Percentiles rank a stretch among this genome's conserved stretches.
phyloP scores from a whole-genome alignment of 2,113 vertebrate species.

The Ceyx melanurus region DNA sequence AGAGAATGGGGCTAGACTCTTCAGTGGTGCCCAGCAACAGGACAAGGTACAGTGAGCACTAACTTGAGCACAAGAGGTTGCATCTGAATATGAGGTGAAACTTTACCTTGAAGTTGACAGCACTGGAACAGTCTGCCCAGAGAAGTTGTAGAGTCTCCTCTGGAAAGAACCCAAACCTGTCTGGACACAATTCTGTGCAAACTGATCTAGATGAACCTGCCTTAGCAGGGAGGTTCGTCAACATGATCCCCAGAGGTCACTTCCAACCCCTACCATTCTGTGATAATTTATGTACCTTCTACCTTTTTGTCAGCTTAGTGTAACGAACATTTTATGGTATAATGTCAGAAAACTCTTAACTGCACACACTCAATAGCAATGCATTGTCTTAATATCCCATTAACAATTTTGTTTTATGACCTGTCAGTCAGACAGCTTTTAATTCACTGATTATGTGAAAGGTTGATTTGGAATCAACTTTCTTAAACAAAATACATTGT shows the following conservation, averaged over 20 bases:
- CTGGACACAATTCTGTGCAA: not conserved
- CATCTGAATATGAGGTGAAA: not conserved
- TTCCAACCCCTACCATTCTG: not conserved
- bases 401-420: not conserved
- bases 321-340: not conserved
- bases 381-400: not conserved
- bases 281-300: not conserved
- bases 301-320: not conserved
- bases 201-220: not conserved
- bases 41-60: not conserved
- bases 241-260: not conserved
- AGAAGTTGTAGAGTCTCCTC: not conserved
- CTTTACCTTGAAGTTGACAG: not conserved
- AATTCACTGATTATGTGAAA: not conserved
- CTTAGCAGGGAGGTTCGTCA: not conserved
- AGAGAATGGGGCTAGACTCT: not conserved
- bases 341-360: not conserved
- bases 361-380: not conserved
- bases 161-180: not conserved
- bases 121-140: not conserved
- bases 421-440: not conserved
- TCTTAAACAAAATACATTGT: slow-evolving; percentile 14
- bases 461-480: not conserved
- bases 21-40: not conserved
- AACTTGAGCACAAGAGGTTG: not conserved